Evolutionary conservation across 1,140 invertebrate genomes (phyloP), one percentile per base, ranked within the genome.

Genomic region (Zaprionus davidi): DNA sequence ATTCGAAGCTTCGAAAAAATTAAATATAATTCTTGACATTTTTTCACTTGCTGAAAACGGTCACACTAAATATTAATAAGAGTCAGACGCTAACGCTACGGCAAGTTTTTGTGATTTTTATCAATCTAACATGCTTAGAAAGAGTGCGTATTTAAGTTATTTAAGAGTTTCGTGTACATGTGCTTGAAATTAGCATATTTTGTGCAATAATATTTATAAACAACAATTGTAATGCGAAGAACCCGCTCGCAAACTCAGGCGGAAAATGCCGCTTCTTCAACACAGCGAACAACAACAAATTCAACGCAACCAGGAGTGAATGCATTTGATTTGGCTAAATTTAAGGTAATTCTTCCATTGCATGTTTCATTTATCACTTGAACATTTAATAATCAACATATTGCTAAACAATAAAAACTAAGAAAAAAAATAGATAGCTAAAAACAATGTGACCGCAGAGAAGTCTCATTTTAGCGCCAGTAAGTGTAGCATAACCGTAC

Each of bases 181-280:
- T 58, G 53, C 12, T 22, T 70, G 44, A 67, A 67, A 46, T 34
- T 17, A 11, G 69, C 81, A 78, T 72, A 64, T 73, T 58, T 66
- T 76, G 67, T 58, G 78, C 60, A 80, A 65, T 46, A 53, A 28
- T 57, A 53, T 72, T 46, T 24, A 53, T 22, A 46, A 62, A 78
- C 81, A 77, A 79, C 13, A 81, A 80, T 78, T 88, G 84, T 87
- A 59, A 92, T 92, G 91, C 91, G 91, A 79, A 92, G 90, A 68
- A 92, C 91, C 64, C 91, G 91, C 67, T 92, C 91, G 38, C 91
- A 92, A 78, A 92, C 91, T 62, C 91, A 92, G 76, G 91, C 91
- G 69, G 91, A 92, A 80, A 92, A 92, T 81, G 91, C 91, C 78
- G 81, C 84, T 74, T 75, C 84, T 51, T 75, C 72, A 51, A 81